A percentile compares a stretch with the other conserved stretches of the same genome.
Evolutionary conservation across 2,888 invertebrate species (phyloP).

Genomic region (Escarpia spicata): DNA sequence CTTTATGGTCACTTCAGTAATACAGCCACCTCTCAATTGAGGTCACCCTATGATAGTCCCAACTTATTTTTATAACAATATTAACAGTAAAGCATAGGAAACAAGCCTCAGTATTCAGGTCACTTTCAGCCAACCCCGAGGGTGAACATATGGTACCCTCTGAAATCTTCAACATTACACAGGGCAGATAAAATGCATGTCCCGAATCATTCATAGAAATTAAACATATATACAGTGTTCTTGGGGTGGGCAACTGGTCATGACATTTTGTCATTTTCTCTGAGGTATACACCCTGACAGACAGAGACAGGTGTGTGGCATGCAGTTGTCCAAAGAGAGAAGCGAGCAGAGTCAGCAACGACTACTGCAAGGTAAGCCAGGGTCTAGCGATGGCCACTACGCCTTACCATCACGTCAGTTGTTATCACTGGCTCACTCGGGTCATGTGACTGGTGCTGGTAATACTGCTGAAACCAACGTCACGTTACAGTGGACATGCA

Average conservation of each 20-base stretch:
- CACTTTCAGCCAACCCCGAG: too few species aligned
- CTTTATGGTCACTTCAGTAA: too few species aligned
- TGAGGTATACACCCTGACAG: background rate
- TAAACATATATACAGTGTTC: background rate
- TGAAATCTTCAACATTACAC: background rate
- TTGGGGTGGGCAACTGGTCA: background rate
- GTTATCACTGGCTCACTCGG: background rate
- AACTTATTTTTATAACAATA: too few species aligned
- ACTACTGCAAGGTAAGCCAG: background rate
- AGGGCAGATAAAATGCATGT: background rate
- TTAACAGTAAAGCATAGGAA: too few species aligned
- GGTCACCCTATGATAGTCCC: too few species aligned
- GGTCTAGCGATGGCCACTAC: background rate
- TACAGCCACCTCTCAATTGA: too few species aligned
- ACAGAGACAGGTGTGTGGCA: background rate
- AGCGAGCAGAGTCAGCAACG: background rate
- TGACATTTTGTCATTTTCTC: background rate
- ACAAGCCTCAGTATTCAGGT: too few species aligned
- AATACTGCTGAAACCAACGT: constrained; percentile 4
- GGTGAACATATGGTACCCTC: too few species aligned
- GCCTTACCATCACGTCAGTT: background rate
- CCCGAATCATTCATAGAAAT: background rate
- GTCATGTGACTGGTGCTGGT: background rate
- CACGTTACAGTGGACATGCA: background rate
- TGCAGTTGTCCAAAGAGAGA: background rate